Base-by-base conservation (phyloP, 2,113 vertebrate species). In the Nanorana parkeri region DNA sequence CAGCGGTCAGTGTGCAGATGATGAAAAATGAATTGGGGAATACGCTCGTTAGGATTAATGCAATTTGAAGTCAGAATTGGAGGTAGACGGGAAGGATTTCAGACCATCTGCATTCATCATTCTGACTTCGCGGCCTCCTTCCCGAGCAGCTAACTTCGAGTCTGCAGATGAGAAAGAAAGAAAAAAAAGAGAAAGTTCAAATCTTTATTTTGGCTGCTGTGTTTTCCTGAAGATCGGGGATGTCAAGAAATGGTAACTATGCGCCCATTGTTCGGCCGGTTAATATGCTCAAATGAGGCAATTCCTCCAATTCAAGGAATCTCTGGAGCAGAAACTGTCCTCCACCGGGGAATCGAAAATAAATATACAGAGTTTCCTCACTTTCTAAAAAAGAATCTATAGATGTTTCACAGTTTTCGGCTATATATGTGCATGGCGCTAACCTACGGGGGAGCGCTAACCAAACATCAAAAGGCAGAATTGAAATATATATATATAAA, bases 361-460 rank as follows among this genome's bases (percentile, higher is more conserved):
- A 90, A 90, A 88, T 89, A 87, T 64, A 86, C 88, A 86, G 83
- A 5, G 19, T 89, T 90, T 91, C 89, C 90, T 84, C 81, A 61
- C 79, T 60, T 41, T 29, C 1, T 41, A 47, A 47, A 47, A 47
- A 13, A 47, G 11, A 47, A 47, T 15, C 41, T 41, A 41, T 10
- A 41, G 41, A 41, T 10, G 6, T 41, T 41, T 41, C 41, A 32
- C 3, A 41, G 41, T 47, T 47, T 47, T 47, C 13, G 13, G 41
- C 41, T 13, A 15, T 47, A 15, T 47, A 15, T 1, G 41, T 47
- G 13, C 10, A 13, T 15, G 41, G 41, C 41, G 41, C 2, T 47
- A 3, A 67, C 71, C 68, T 72, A 86, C 84, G 87, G 83, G 28
- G 15, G 19, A 29, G n/a, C 21, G 21, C 13, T 7, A 17, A 15